Evolutionary conservation across 2,797 vertebrate genomes (phyloP).

Genomic region (Neosalanx taihuensis): DNA sequence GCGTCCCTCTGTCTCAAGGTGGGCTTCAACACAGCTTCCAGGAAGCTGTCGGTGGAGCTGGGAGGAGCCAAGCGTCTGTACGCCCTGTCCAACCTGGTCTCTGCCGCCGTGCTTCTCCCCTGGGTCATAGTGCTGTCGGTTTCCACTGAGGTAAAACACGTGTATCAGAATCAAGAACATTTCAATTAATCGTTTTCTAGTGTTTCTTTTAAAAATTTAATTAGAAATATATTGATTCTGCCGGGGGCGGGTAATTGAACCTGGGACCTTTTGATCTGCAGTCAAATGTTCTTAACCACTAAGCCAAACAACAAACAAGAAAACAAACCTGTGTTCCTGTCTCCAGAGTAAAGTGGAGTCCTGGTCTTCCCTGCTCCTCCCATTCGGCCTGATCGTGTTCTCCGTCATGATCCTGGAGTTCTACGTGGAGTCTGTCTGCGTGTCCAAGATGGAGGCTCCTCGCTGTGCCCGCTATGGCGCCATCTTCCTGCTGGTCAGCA

Average conservation of each 20-base stretch:
- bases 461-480: slow-evolving; percentile 86
- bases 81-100: slow-evolving; percentile 89
- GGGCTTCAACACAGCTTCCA: slow-evolving; percentile 90
- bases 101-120: slow-evolving; percentile 85
- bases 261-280: too few relatives aligned
- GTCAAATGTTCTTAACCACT: too few relatives aligned
- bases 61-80: slow-evolving; percentile 94
- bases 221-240: not conserved
- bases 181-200: not conserved
- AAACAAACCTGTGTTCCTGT: not conserved
- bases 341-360: slow-evolving; percentile 93
- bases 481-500: slow-evolving; percentile 80
- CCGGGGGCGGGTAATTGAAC: too few relatives aligned
- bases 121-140: slow-evolving; percentile 91
- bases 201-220: too few relatives aligned
- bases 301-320: too few relatives aligned
- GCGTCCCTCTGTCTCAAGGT: slow-evolving; percentile 89
- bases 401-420: slow-evolving; percentile 94
- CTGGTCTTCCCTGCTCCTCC: slow-evolving; percentile 88
- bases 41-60: slow-evolving; percentile 90
- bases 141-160: slow-evolving; percentile 85
- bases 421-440: slow-evolving; percentile 92
- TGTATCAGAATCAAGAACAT: not conserved
- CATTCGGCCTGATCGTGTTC: slow-evolving; percentile 86
- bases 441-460: slow-evolving; percentile 86